Conservation (phyloP, 1,140 invertebrate genomes). For the Mesaphorura yosii region DNA sequence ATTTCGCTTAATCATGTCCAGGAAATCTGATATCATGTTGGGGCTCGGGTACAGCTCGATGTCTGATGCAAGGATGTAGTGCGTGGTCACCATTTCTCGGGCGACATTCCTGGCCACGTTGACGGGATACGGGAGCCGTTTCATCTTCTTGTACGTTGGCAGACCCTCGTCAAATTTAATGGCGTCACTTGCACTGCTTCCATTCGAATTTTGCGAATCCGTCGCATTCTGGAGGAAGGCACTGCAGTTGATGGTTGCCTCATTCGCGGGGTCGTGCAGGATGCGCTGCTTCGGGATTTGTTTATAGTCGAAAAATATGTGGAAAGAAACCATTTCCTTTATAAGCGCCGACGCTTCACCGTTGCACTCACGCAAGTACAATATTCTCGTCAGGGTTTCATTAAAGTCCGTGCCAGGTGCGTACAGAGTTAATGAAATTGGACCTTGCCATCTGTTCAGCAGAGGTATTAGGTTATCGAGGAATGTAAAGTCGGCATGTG, state of each 20-base stretch:
- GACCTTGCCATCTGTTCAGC: constrained; percentile 56
- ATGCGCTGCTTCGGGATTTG: constrained; percentile 55
- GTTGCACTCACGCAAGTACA: constrained; percentile 52
- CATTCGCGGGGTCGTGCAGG: constrained; percentile 17
- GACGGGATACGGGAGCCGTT: constrained; percentile 71
- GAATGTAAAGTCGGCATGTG: constrained; percentile 81
- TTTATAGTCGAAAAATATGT: constrained; percentile 72
- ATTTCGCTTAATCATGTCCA: constrained; percentile 64
- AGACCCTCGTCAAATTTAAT: constrained; percentile 5
- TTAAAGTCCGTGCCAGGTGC: constrained; percentile 58
- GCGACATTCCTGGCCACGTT: constrained; percentile 79
- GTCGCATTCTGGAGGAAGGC: no score
- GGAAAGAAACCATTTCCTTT: constrained; percentile 65
- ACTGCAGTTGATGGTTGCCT: constrained; percentile 26
- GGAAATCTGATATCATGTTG: constrained; percentile 45
- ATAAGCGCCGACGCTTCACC: constrained; percentile 47
- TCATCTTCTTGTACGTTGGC: constrained; percentile 61
- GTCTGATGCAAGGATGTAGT: constrained; percentile 73
- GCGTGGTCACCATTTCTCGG: constrained; percentile 62
- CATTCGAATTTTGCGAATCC: no score
- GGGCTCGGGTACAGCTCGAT: constrained; percentile 82
- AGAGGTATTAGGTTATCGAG: constrained; percentile 76
- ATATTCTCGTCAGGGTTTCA: constrained; percentile 52
- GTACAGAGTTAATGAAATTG: constrained; percentile 61
- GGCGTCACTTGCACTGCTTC: no score